A percentile compares a stretch with the other conserved stretches of the same genome.
These are phyloP conservation scores for Labia minor DNA, from an alignment of 2,888 invertebrate genomes.

Conservation along the genomic window DNA sequence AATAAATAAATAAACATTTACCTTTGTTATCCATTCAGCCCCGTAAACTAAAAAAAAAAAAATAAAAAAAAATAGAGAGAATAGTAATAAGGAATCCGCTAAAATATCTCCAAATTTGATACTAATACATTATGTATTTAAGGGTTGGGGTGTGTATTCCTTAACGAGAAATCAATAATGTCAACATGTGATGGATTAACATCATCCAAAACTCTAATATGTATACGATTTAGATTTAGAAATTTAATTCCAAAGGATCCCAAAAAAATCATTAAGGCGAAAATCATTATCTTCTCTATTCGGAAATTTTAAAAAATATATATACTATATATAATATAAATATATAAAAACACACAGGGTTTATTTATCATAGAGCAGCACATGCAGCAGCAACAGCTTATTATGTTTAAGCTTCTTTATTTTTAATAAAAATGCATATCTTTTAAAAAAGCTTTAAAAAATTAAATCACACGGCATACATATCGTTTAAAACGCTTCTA, in stretches of 20 bases:
- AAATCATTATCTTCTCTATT: background rate
- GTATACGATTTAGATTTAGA: constrained; percentile 13
- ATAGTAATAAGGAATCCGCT: background rate
- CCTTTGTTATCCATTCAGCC: background rate
- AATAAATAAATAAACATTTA: background rate
- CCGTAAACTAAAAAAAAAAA: background rate
- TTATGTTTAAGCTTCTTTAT: too few species aligned
- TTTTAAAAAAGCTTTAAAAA: too few species aligned
- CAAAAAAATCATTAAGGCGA: background rate
- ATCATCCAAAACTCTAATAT: background rate
- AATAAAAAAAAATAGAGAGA: background rate
- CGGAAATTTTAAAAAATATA: background rate
- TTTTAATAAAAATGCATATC: too few species aligned
- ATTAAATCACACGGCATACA: too few species aligned
- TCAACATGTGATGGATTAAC: constrained; percentile 6
- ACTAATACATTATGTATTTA: background rate
- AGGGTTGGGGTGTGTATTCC: background rate
- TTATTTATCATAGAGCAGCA: background rate
- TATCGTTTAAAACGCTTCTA: too few species aligned
- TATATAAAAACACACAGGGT: background rate
- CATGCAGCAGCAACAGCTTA: too few species aligned
- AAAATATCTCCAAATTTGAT: background rate
- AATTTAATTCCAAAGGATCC: background rate
- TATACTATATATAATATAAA: background rate
- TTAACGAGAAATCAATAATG: constrained; percentile 13